Evolutionary conservation across 2,797 vertebrate genomes (phyloP).

Genomic region (Babyrousa celebensis): DNA sequence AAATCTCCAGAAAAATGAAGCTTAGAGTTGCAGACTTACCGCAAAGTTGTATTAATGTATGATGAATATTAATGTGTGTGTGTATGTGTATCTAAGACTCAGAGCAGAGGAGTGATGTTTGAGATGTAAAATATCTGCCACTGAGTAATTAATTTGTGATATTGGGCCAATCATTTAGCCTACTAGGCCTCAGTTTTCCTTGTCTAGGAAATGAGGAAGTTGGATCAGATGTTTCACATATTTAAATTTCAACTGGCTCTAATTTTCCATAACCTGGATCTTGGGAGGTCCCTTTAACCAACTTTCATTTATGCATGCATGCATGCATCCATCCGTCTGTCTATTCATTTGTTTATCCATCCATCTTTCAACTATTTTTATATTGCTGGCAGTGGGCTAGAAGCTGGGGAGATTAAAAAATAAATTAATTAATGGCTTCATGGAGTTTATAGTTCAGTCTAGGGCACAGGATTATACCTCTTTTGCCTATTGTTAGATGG

Average conservation of each 20-base stretch:
- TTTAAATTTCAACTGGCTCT: background rate
- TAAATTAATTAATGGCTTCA: background rate
- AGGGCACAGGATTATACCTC: background rate
- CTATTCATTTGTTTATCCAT: background rate
- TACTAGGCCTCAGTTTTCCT: background rate
- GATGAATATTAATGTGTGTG: background rate
- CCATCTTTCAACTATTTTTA: background rate
- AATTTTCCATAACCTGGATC: background rate
- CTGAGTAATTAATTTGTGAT: background rate
- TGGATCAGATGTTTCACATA: background rate
- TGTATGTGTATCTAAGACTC: background rate
- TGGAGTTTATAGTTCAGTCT: background rate
- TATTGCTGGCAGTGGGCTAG: background rate
- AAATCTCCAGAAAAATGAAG: background rate
- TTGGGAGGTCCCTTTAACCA: background rate
- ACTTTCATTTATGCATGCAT: background rate
- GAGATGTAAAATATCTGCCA: background rate
- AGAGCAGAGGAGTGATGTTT: background rate
- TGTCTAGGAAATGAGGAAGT: background rate
- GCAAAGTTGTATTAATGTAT: background rate
- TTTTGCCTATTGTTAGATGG: slow-evolving; percentile 21
- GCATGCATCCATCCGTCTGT: background rate
- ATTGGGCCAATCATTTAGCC: background rate
- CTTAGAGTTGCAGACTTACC: background rate
- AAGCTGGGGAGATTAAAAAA: background rate